Base-by-base conservation (phyloP, 2,797 vertebrate species). In the Champsocephalus esox region DNA sequence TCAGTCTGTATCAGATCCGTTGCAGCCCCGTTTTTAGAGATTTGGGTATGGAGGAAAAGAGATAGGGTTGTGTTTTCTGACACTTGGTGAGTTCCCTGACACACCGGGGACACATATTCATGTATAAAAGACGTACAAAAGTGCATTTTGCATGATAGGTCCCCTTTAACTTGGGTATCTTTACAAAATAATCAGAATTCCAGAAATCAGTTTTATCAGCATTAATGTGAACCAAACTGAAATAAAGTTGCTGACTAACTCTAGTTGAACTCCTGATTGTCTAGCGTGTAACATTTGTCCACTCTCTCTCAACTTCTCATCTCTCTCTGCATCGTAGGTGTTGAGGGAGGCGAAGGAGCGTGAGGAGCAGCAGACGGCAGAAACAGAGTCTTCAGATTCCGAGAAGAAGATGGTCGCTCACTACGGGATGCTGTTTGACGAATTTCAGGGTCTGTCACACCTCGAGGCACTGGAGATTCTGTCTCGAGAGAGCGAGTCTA, bases 391-490 rank as follows among this genome's bases (percentile, higher is more conserved):
- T 0, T 87, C 94, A 21, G 94, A 96, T 82, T 92, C 92, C 0
- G 95, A 96, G 80, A 96, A 93, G 88, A 97, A 96, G 90, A 44
- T 2, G 88, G 77, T 85, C 0, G 97, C 96, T 87, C 97, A 99
- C 93, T 99, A 99, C 79, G 98, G 98, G 75, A 93, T 99, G 92
- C 89, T 99, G 89, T 99, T 99, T 89, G 98, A 99, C 91, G 96
- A 98, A 71, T 99, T 96, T 87, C 98, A 99, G 92, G 98, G 98
- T 70, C 94, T 99, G 88, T 96, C 98, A 0, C 97, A 99, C 93
- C 95, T 99, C 24, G 98, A 99, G 91, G 98, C 98, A 66, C 94
- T 99, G 87, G 98, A 99, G 95, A 96, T 99, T 87, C 94, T 99
- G 89, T 99, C 98, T 50, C 94, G 93, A 83, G 97, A 99, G 88